Conservation (phyloP, 2,797 vertebrate species). For the Antrozous pallidus region DNA sequence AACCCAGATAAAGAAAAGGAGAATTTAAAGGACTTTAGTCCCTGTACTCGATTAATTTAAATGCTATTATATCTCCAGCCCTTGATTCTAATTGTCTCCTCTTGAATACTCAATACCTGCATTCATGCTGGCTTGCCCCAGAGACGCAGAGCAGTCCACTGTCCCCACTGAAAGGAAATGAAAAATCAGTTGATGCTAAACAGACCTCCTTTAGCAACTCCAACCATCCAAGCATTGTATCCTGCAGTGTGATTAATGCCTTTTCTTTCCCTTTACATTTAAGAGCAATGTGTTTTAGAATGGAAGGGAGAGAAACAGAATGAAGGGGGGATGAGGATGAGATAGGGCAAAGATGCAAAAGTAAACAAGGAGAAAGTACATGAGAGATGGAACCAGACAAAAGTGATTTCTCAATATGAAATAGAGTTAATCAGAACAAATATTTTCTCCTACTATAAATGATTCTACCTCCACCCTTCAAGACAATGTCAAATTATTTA, state of each 20-base stretch:
- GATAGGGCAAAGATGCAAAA: slow-evolving; percentile 43
- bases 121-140: slow-evolving; percentile 79
- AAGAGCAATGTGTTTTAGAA: slow-evolving; percentile 66
- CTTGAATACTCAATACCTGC: slow-evolving; percentile 80
- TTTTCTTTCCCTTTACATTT: slow-evolving; percentile 80
- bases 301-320: not conserved
- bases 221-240: slow-evolving; percentile 81
- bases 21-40: slow-evolving; percentile 51
- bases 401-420: not conserved
- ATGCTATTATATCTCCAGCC: slow-evolving; percentile 70
- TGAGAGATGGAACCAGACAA: not conserved
- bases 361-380: not conserved
- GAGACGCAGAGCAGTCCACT: slow-evolving; percentile 80
- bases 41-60: slow-evolving; percentile 75
- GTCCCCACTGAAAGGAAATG: slow-evolving; percentile 86
- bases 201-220: slow-evolving; percentile 83
- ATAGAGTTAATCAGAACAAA: not conserved
- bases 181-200: slow-evolving; percentile 85
- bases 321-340: slow-evolving; percentile 3
- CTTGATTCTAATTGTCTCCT: slow-evolving; percentile 79
- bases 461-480: not conserved
- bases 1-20: slow-evolving; percentile 40
- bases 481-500: not conserved
- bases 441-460: not conserved
- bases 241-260: slow-evolving; percentile 84